A percentile compares a stretch with the other conserved stretches of the same genome.
phyloP scores from a whole-genome alignment of 2,797 vertebrate species.

The Esox masquinongy region DNA sequence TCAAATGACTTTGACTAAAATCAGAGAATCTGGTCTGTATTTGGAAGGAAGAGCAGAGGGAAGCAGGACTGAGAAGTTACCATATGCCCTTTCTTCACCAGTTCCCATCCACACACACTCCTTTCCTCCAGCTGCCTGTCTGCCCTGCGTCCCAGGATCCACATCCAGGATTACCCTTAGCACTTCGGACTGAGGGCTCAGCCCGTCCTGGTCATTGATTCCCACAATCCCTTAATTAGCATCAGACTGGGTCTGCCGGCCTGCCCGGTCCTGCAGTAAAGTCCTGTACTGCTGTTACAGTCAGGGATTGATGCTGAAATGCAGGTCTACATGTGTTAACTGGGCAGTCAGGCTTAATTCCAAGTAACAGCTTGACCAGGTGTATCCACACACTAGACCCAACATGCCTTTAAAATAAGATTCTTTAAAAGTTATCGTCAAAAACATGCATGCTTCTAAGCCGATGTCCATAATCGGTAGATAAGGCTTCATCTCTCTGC shows the following conservation, averaged over 20 bases:
- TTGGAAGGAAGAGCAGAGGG: neutral
- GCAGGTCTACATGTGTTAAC: neutral
- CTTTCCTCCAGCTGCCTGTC: constrained; percentile 25
- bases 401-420: neutral
- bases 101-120: constrained; percentile 32
- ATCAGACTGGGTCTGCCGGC: constrained; percentile 50
- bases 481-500: constrained; percentile 8
- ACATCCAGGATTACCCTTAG: constrained; percentile 60
- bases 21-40: neutral
- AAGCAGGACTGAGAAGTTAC: neutral
- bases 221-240: constrained; percentile 67
- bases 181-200: constrained; percentile 25
- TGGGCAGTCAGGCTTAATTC: neutral
- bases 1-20: neutral
- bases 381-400: neutral
- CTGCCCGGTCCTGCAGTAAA: constrained; percentile 26
- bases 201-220: constrained; percentile 59
- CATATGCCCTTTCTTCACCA: constrained; percentile 27
- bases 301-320: neutral
- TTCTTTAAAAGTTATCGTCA: neutral
- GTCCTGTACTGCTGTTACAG: neutral
- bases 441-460: neutral
- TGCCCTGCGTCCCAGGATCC: constrained; percentile 55
- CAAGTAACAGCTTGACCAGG: neutral
- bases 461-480: neutral